These are phyloP conservation scores for Halisarca cf. caerulea DNA, from an alignment of 37 sponge, comb jelly and placozoan species.

Conservation along the genomic window DNA sequence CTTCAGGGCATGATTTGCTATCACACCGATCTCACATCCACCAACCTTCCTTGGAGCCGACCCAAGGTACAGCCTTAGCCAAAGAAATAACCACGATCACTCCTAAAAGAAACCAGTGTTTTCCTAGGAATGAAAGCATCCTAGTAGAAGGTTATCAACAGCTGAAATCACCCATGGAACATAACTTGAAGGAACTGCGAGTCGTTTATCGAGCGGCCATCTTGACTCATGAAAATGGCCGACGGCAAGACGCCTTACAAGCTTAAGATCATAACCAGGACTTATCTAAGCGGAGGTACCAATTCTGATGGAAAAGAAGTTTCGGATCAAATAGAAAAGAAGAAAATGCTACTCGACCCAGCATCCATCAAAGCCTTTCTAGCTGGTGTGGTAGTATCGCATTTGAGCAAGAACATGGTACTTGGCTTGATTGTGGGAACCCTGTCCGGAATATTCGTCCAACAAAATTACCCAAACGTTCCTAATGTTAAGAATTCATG, in stretches of 20 bases:
- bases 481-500: constrained; percentile 51
- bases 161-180: no score
- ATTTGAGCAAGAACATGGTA: constrained; percentile 56
- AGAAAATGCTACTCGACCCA: constrained; percentile 43
- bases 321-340: neutral
- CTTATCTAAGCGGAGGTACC: constrained; percentile 42
- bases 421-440: constrained; percentile 59
- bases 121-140: constrained; percentile 35
- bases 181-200: no score
- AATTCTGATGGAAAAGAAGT: neutral
- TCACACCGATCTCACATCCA: neutral
- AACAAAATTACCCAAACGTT: constrained; percentile 50
- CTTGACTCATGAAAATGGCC: constrained; percentile 1
- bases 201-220: no score
- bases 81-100: constrained; percentile 76
- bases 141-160: no score
- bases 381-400: constrained; percentile 58
- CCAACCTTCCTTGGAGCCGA: constrained; percentile 92
- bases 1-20: no score
- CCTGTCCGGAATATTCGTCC: constrained; percentile 47
- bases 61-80: constrained; percentile 76
- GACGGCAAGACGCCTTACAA: neutral
- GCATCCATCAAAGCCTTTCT: constrained; percentile 61
- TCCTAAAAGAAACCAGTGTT: constrained; percentile 92
- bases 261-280: neutral